Evolutionary conservation across 2,113 vertebrate genomes (phyloP).

Genomic region (Melierax canorus): DNA sequence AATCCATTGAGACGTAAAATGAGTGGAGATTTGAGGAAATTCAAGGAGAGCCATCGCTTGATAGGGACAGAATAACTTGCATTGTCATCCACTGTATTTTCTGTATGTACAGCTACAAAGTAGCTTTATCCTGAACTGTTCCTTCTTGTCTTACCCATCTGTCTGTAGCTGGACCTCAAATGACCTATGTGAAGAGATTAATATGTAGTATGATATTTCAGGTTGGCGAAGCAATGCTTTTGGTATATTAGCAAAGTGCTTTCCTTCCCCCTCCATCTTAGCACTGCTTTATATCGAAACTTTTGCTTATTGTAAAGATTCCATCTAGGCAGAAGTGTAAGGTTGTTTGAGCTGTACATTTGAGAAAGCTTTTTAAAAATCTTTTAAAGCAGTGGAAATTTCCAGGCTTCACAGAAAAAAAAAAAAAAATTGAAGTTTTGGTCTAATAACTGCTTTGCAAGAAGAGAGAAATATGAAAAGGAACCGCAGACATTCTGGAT

Average conservation of each 20-base stretch:
- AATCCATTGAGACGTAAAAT: neutral
- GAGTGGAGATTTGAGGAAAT: neutral
- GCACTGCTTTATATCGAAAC: neutral
- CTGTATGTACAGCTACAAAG: neutral
- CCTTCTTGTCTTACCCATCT: neutral
- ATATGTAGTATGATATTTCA: neutral
- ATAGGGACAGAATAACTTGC: neutral
- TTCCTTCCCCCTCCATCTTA: neutral
- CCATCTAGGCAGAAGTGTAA: neutral
- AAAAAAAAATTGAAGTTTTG: neutral
- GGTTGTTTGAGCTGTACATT: neutral
- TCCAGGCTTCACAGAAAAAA: slow-evolving; percentile 39
- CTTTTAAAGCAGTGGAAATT: slow-evolving; percentile 61
- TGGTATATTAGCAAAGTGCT: neutral
- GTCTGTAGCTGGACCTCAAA: neutral
- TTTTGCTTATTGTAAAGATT: slow-evolving; percentile 15
- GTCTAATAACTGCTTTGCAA: slow-evolving; percentile 67
- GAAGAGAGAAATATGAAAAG: slow-evolving; percentile 70
- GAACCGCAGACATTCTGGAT: slow-evolving; percentile 74
- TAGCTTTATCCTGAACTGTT: neutral
- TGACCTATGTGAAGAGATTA: neutral
- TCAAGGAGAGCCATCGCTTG: neutral
- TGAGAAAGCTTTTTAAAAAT: neutral
- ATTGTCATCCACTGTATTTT: neutral
- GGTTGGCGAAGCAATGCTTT: neutral